These are phyloP conservation scores for Apteryx owenii DNA, from an alignment of 2,113 vertebrate genomes.

Conservation along the genomic window DNA sequence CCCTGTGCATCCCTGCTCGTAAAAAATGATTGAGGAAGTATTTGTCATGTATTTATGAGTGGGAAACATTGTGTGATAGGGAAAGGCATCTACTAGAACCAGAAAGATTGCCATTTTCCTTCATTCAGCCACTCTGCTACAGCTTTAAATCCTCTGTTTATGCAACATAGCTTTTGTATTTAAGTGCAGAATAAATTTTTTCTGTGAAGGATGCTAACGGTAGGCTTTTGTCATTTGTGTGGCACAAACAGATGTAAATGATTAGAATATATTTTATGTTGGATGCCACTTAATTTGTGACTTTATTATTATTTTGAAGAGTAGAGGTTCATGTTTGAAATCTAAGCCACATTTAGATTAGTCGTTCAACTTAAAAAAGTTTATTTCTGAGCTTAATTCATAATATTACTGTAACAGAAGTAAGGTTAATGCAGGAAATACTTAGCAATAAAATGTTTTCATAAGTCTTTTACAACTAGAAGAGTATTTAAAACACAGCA, in stretches of 20 bases:
- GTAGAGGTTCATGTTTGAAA: conserved; percentile 46
- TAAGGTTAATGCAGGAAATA: conserved; percentile 35
- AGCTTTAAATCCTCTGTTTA: conserved; percentile 82
- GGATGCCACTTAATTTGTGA: conserved; percentile 68
- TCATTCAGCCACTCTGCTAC: conserved; percentile 74
- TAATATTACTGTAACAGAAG: conserved; percentile 36
- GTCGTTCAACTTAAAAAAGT: conserved; percentile 46
- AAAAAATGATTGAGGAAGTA: conserved; percentile 99
- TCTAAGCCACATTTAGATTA: conserved; percentile 51
- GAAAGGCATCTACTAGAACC: conserved; percentile 91
- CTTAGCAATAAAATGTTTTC: conserved; percentile 51
- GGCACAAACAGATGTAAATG: conserved; percentile 70
- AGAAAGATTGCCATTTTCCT: conserved; percentile 84
- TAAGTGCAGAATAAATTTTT: conserved; percentile 75
- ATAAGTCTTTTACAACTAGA: conserved; percentile 7
- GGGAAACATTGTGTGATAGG: conserved; percentile 93
- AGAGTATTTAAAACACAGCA: conserved; percentile 27
- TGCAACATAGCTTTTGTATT: conserved; percentile 77
- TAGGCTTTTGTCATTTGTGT: conserved; percentile 67
- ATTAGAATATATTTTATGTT: conserved; percentile 75
- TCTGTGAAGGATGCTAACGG: conserved; percentile 73
- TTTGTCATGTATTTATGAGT: conserved; percentile 99
- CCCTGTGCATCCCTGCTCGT: conserved; percentile 97
- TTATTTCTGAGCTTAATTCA: conserved; percentile 51
- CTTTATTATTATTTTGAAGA: conserved; percentile 40